Evolutionary conservation across 2,888 invertebrate genomes (phyloP).

Genomic region (Nomada ferruginata): DNA sequence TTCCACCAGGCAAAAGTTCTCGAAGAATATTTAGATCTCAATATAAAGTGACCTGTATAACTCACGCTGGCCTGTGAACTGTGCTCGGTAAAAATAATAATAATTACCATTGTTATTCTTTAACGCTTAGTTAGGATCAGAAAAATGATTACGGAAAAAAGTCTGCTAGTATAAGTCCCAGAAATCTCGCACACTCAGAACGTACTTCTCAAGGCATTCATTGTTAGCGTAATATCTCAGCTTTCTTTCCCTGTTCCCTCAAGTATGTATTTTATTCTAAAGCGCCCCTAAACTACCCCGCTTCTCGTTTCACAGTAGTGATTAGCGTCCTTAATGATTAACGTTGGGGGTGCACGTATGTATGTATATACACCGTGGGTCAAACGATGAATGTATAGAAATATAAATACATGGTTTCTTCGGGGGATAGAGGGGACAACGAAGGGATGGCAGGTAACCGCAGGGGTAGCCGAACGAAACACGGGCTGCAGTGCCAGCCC

Average conservation of each 20-base stretch:
- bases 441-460: slow-evolving; percentile 70
- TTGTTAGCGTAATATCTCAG: no score
- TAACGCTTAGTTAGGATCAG: no score
- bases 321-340: slow-evolving; percentile 57
- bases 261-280: no score
- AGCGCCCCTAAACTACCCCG: background rate
- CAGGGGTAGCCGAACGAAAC: slow-evolving; percentile 74
- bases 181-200: no score
- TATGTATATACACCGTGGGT: slow-evolving; percentile 30
- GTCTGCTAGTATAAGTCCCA: no score
- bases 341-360: slow-evolving; percentile 18
- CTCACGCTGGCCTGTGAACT: no score
- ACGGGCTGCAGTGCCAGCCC: slow-evolving; percentile 79
- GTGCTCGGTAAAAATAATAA: no score
- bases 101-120: no score
- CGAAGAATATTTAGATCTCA: background rate
- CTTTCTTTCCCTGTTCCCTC: no score
- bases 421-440: slow-evolving; percentile 37
- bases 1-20: background rate
- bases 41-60: background rate
- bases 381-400: slow-evolving; percentile 69
- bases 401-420: slow-evolving; percentile 67
- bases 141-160: no score
- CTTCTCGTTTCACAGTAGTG: slow-evolving; percentile 6
- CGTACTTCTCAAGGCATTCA: no score